Evolutionary conservation across 2,113 vertebrate species (phyloP).

Genomic region (Oncorhynchus clarkii): DNA sequence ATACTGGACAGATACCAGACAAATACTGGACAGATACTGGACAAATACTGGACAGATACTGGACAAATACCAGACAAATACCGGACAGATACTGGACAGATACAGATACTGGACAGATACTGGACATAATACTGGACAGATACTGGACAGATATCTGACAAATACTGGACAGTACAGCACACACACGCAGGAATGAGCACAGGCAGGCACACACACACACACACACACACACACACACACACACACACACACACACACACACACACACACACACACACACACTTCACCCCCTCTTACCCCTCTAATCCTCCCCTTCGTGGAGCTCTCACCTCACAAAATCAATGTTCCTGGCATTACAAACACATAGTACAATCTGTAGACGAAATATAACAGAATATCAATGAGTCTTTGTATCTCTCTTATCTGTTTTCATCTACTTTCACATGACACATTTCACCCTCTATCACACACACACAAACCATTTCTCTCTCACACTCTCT

Average conservation of each 20-base stretch:
- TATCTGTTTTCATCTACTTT: neutral
- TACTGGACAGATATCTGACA: neutral
- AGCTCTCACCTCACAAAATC: no score
- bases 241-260: neutral
- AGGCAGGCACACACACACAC: no score
- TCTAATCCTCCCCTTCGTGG: no score
- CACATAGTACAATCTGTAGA: no score
- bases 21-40: no score
- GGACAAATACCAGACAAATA: no score
- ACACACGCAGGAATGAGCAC: neutral
- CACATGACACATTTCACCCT: neutral
- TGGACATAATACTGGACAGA: no score
- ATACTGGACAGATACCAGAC: accelerated
- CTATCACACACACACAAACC: neutral
- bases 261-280: neutral
- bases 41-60: no score
- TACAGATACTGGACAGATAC: no score
- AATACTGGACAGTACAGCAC: neutral
- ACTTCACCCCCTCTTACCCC: neutral
- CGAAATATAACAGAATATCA: no score
- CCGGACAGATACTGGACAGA: no score
- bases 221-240: neutral
- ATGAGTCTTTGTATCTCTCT: neutral
- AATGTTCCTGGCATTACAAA: no score
- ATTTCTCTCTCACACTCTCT: neutral